Conservation (phyloP, 1,140 invertebrate genomes). For the Gryllus bimaculatus region DNA sequence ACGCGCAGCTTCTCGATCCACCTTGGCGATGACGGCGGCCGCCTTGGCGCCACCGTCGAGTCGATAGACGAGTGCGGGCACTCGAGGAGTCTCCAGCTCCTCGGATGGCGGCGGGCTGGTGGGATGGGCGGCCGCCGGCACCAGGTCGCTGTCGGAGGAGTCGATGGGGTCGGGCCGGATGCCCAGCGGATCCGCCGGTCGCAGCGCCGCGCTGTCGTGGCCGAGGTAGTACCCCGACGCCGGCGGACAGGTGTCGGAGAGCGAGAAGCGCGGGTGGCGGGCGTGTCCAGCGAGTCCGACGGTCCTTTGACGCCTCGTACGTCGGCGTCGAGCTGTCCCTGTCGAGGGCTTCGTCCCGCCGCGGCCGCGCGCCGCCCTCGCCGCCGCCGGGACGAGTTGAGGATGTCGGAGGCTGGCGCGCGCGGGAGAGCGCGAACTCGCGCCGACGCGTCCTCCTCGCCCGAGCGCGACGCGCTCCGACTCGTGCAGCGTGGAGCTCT, state of each 20-base stretch:
- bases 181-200: constrained; percentile 17
- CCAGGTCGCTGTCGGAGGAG: constrained; percentile 71
- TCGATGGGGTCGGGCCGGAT: constrained; percentile 51
- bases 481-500: background rate
- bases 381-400: constrained; percentile 38
- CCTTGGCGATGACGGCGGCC: background rate
- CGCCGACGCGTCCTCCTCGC: constrained; percentile 18
- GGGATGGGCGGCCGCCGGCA: constrained; percentile 71
- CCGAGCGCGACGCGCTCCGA: background rate
- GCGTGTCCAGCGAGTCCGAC: constrained; percentile 53
- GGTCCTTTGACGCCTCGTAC: constrained; percentile 74
- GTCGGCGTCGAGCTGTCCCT: constrained; percentile 67
- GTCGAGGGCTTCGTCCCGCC: background rate
- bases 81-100: constrained; percentile 44
- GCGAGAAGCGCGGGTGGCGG: constrained; percentile 64
- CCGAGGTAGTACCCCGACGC: constrained; percentile 80
- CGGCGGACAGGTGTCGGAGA: constrained; percentile 76
- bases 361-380: background rate
- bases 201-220: constrained; percentile 32
- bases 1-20: background rate
- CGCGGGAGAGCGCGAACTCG: constrained; percentile 24
- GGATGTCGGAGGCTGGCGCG: constrained; percentile 51
- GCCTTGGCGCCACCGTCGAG: constrained; percentile 16
- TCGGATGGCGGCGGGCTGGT: constrained; percentile 61
- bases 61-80: constrained; percentile 32